Evolutionary conservation across 2,888 invertebrate species (phyloP).

Genomic region (Agonopterix alstromeriana): DNA sequence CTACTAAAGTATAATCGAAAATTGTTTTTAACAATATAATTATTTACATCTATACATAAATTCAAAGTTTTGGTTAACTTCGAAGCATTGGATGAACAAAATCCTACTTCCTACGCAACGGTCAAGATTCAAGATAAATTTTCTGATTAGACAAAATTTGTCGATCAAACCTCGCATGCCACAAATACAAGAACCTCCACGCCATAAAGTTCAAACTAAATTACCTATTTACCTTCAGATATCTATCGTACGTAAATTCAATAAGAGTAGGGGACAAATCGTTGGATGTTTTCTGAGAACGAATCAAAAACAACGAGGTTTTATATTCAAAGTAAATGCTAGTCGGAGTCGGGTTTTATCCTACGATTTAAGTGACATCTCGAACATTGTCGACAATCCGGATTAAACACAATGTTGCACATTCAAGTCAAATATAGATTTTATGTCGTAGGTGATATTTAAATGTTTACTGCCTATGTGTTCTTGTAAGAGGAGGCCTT

Average conservation of each 20-base stretch:
- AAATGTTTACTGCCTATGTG: slow-evolving; percentile 19
- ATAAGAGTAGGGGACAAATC: neutral
- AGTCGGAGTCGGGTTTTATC: slow-evolving; percentile 32
- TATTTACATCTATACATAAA: too few relatives aligned
- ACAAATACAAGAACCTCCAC: neutral
- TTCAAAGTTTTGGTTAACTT: too few relatives aligned
- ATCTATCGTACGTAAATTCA: neutral
- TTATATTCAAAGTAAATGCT: slow-evolving; percentile 12
- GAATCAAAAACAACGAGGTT: neutral
- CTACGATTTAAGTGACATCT: slow-evolving; percentile 52
- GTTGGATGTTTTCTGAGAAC: neutral
- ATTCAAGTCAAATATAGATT: slow-evolving; percentile 22
- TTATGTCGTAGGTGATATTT: slow-evolving; percentile 37
- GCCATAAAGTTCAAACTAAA: slow-evolving; percentile 2
- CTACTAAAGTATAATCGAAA: too few relatives aligned
- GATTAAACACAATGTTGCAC: slow-evolving; percentile 31
- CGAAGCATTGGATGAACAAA: too few relatives aligned
- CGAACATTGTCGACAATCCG: slow-evolving; percentile 28
- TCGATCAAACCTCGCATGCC: neutral
- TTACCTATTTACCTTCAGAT: slow-evolving; percentile 1
- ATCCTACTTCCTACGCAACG: too few relatives aligned
- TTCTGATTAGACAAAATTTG: too few relatives aligned
- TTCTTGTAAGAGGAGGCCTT: too few relatives aligned
- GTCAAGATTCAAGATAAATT: too few relatives aligned
- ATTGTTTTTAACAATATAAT: too few relatives aligned